phyloP scores from a whole-genome alignment of 1,140 invertebrate genomes.

The Drosophila sucinea region DNA sequence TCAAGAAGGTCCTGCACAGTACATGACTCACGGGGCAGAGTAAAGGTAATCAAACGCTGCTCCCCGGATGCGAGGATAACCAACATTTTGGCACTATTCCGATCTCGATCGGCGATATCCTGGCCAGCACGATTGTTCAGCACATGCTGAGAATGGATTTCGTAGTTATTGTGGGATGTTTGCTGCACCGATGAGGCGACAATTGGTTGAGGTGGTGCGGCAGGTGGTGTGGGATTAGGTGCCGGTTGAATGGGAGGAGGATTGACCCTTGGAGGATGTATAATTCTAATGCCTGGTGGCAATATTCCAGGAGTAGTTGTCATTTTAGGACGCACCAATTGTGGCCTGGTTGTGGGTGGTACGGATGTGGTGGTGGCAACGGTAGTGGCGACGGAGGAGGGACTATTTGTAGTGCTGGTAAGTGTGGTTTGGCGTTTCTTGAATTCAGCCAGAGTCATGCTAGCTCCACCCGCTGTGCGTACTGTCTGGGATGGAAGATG shows the following conservation, averaged over 20 bases:
- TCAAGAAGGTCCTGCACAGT: conserved; percentile 91
- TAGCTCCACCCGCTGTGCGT: conserved; percentile 56
- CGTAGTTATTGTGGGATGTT: conserved; percentile 79
- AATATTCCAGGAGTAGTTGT: conserved; percentile 14
- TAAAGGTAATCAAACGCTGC: conserved; percentile 91
- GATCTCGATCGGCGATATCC: conserved; percentile 77
- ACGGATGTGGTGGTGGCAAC: conserved; percentile 16
- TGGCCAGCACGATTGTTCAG: conserved; percentile 72
- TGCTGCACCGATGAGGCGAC: conserved; percentile 66
- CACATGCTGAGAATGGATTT: conserved; percentile 80
- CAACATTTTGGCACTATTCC: conserved; percentile 89
- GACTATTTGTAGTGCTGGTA: conserved; percentile 28
- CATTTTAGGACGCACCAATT: conserved; percentile 53
- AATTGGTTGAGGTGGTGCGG: not conserved
- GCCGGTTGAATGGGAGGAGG: conserved; percentile 15
- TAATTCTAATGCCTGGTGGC: conserved; percentile 35
- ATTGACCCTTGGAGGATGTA: conserved; percentile 37
- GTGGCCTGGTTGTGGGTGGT: conserved; percentile 27
- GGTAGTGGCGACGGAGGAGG: conserved; percentile 31
- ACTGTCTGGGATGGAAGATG: conserved; percentile 46
- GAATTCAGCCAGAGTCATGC: conserved; percentile 70
- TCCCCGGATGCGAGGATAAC: conserved; percentile 89
- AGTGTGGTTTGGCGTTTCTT: conserved; percentile 67
- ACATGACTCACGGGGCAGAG: conserved; percentile 90
- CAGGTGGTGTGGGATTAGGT: conserved; percentile 9